A percentile compares a stretch with the other conserved stretches of the same genome.
Evolutionary conservation across 2,797 vertebrate species (phyloP).

Genomic region (Rousettus madagascariensis): DNA sequence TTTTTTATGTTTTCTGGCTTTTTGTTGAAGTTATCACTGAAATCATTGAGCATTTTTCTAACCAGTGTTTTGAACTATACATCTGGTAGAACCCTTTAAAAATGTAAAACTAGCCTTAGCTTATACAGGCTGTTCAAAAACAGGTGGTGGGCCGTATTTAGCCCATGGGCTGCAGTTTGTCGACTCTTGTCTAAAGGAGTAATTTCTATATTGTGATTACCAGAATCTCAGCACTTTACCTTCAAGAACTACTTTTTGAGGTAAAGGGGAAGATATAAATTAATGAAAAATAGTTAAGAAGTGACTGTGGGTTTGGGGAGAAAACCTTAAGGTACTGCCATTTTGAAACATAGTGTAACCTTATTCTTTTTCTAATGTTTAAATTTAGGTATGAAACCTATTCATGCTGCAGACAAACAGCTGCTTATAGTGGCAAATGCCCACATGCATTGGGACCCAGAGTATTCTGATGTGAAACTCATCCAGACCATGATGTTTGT

Average conservation of each 20-base stretch:
- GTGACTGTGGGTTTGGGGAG: neutral
- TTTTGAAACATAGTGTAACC: conserved; percentile 46
- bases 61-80: no score
- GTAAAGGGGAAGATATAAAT: neutral
- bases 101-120: neutral
- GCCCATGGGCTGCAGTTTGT: neutral
- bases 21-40: no score
- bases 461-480: conserved; percentile 97
- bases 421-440: conserved; percentile 96
- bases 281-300: conserved; percentile 21
- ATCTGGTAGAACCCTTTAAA: neutral
- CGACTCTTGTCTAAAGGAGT: neutral
- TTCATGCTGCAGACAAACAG: conserved; percentile 90
- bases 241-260: neutral
- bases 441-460: conserved; percentile 99
- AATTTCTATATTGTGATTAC: conserved; percentile 2
- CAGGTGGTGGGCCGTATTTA: neutral
- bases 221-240: conserved; percentile 9
- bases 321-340: neutral
- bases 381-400: conserved; percentile 89
- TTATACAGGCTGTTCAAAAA: neutral
- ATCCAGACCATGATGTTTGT: conserved; percentile 99
- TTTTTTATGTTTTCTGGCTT: no score
- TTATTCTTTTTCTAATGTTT: conserved; percentile 47
- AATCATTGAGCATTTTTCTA: no score